Evolutionary conservation across 2,113 vertebrate species (phyloP).

Genomic region (Prolemur simus): DNA sequence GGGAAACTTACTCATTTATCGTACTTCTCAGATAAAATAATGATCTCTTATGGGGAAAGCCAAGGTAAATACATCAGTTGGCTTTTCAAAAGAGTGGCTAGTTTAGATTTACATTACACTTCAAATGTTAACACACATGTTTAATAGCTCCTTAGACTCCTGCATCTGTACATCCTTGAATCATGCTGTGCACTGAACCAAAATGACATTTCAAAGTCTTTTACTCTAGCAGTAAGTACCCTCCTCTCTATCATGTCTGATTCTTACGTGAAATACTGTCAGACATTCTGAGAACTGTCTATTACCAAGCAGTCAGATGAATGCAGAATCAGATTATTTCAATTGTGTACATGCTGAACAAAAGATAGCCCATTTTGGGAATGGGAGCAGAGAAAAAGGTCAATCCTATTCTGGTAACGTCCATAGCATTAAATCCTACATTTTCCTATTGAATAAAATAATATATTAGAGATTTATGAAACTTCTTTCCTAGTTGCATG

Average conservation of each 20-base stretch:
- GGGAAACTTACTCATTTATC: constrained; percentile 5
- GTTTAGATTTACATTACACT: constrained; percentile 28
- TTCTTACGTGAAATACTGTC: constrained; percentile 54
- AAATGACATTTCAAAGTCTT: constrained; percentile 70
- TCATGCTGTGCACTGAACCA: constrained; percentile 58
- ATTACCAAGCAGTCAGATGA: not conserved
- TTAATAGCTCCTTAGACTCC: not conserved
- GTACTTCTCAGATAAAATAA: not conserved
- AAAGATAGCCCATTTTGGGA: not conserved
- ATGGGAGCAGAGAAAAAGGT: not conserved
- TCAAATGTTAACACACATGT: not conserved
- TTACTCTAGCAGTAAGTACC: constrained; percentile 26
- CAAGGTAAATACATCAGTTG: constrained; percentile 8
- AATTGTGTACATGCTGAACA: not conserved
- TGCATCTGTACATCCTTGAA: constrained; percentile 11
- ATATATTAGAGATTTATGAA: not conserved
- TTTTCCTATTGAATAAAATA: not conserved
- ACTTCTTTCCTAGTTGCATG: not conserved
- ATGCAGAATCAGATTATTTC: constrained; percentile 40
- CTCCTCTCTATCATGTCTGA: not conserved
- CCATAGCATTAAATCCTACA: not conserved
- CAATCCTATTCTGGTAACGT: not conserved
- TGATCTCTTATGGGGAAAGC: not conserved
- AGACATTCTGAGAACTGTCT: constrained; percentile 49
- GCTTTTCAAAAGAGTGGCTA: not conserved